These are phyloP conservation scores for Orthosia incerta DNA, from an alignment of 2,888 invertebrate genomes.

Conservation along the genomic window DNA sequence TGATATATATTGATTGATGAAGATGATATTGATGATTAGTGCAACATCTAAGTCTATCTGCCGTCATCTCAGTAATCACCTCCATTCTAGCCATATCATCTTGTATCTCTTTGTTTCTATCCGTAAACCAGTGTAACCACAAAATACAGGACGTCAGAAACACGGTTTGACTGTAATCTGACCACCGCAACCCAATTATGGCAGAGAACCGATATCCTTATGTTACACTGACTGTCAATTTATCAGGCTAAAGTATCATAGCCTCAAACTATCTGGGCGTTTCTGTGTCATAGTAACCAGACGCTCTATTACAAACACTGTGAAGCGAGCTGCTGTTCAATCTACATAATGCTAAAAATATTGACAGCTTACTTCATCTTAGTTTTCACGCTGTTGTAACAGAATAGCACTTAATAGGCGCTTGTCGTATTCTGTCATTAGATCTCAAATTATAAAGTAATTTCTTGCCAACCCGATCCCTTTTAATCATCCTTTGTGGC, in stretches of 20 bases:
- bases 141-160: constrained; percentile 25
- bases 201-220: constrained; percentile 24
- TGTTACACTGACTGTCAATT: constrained; percentile 29
- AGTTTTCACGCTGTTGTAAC: too few relatives aligned
- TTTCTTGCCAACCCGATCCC: constrained; percentile 2
- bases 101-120: neutral
- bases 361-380: too few relatives aligned
- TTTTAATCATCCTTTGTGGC: constrained; percentile 22
- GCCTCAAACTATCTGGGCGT: constrained; percentile 3
- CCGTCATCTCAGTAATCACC: too few relatives aligned
- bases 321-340: too few relatives aligned
- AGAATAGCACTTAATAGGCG: too few relatives aligned
- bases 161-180: constrained; percentile 40
- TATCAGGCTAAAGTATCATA: constrained; percentile 22
- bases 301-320: too few relatives aligned
- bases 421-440: constrained; percentile 1
- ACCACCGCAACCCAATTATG: constrained; percentile 43
- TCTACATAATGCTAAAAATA: too few relatives aligned
- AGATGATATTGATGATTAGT: too few relatives aligned
- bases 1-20: too few relatives aligned
- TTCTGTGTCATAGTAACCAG: neutral
- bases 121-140: constrained; percentile 5
- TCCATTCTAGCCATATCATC: neutral
- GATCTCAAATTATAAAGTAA: constrained; percentile 5
- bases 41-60: too few relatives aligned